A percentile compares a stretch with the other conserved stretches of the same genome.
Conservation (phyloP, 1,140 invertebrate species). For the Aphaenogaster rudis region DNA sequence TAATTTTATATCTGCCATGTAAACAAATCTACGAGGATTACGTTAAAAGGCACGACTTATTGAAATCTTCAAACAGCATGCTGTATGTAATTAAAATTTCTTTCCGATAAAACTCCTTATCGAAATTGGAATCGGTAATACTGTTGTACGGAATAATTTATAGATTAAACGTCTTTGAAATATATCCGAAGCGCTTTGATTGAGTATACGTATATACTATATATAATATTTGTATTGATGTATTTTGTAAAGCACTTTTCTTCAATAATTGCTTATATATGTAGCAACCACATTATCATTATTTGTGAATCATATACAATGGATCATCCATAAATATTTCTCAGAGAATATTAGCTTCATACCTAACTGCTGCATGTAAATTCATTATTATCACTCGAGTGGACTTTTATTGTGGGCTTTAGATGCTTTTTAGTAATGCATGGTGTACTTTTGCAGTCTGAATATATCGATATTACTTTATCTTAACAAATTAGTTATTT, state of each 20-base stretch:
- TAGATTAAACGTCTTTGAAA: slow-evolving; percentile 61
- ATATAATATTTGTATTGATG: slow-evolving; percentile 47
- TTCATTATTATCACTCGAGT: slow-evolving; percentile 25
- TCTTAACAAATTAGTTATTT: not conserved
- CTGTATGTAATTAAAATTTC: slow-evolving; percentile 79
- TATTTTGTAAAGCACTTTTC: slow-evolving; percentile 73
- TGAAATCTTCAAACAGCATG: slow-evolving; percentile 81
- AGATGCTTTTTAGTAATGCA: not conserved
- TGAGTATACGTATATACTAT: slow-evolving; percentile 51
- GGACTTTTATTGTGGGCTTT: not conserved
- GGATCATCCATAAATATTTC: slow-evolving; percentile 39
- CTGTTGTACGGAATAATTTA: slow-evolving; percentile 55
- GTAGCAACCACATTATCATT: slow-evolving; percentile 66
- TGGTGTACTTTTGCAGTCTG: not conserved
- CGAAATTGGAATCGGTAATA: slow-evolving; percentile 49
- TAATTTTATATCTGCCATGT: slow-evolving; percentile 75
- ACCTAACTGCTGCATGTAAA: slow-evolving; percentile 17
- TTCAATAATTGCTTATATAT: slow-evolving; percentile 69
- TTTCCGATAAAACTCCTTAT: slow-evolving; percentile 47
- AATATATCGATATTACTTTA: slow-evolving; percentile 5
- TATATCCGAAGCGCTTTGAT: slow-evolving; percentile 61
- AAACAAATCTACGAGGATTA: slow-evolving; percentile 80
- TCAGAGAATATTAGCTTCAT: slow-evolving; percentile 13
- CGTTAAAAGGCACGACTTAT: slow-evolving; percentile 83
- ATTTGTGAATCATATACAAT: slow-evolving; percentile 41